phyloP scores from a whole-genome alignment of 1,140 invertebrate species.

The Ganaspis sp. region DNA sequence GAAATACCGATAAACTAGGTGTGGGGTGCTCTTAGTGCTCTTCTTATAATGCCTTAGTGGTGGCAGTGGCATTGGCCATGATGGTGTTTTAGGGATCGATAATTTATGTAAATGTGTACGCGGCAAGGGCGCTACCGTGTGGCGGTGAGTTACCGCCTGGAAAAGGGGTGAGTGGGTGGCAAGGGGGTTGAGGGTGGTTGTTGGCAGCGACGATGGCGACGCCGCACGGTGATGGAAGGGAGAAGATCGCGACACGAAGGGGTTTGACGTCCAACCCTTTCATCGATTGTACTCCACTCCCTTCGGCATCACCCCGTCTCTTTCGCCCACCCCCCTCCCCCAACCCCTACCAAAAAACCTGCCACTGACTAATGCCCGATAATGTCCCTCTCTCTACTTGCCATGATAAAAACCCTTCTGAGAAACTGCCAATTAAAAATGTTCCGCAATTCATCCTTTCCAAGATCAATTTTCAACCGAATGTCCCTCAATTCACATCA shows the following conservation, averaged over 20 bases:
- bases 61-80: conserved; percentile 72
- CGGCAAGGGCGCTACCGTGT: conserved; percentile 75
- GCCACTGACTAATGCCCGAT: conserved; percentile 70
- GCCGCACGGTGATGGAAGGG: conserved; percentile 55
- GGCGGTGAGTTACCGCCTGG: conserved; percentile 74
- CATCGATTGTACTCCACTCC: conserved; percentile 67
- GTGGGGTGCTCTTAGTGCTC: conserved; percentile 14
- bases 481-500: too few relatives aligned
- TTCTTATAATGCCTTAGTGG: conserved; percentile 56
- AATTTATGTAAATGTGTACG: conserved; percentile 77
- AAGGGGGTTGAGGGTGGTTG: conserved; percentile 52
- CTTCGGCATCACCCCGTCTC: conserved; percentile 54
- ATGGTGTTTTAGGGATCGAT: conserved; percentile 75
- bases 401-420: not conserved
- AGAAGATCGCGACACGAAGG: conserved; percentile 75
- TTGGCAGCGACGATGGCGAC: conserved; percentile 58
- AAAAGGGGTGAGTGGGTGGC: conserved; percentile 61
- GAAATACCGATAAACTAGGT: not conserved
- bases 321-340: conserved; percentile 59
- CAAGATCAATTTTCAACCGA: conserved; percentile 39
- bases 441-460: not conserved
- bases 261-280: conserved; percentile 75
- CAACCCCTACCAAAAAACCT: conserved; percentile 63
- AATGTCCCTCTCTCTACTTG: conserved; percentile 33
- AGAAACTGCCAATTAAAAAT: not conserved